phyloP scores from a whole-genome alignment of 2,888 invertebrate genomes.

The Lamellibrachia columna region DNA sequence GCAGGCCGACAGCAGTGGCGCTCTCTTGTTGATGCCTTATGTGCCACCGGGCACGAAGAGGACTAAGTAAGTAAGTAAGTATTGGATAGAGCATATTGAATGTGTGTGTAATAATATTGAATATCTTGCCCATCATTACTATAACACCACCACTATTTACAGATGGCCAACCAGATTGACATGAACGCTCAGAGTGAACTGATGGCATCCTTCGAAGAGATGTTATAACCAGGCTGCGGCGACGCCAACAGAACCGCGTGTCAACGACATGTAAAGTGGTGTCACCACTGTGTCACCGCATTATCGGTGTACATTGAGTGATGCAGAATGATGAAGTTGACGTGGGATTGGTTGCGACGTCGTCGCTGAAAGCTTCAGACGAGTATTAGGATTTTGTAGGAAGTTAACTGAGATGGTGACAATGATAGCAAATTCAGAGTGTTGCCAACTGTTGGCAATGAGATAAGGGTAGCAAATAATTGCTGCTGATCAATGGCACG shows the following conservation, averaged over 20 bases:
- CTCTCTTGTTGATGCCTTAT: no score
- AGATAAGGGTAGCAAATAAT: background rate
- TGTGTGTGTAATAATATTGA: no score
- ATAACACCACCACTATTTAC: slow-evolving; percentile 79
- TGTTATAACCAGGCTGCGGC: slow-evolving; percentile 47
- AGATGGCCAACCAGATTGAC: slow-evolving; percentile 87
- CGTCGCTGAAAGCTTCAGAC: slow-evolving; percentile 9
- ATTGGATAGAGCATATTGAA: no score
- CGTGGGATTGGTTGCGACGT: slow-evolving; percentile 9
- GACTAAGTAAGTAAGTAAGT: no score
- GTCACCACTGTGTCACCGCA: background rate
- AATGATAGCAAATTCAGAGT: background rate
- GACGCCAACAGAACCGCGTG: slow-evolving; percentile 12
- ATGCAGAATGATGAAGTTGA: background rate
- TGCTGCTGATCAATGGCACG: background rate
- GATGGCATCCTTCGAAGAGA: slow-evolving; percentile 97
- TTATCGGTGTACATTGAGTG: background rate
- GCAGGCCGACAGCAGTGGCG: no score
- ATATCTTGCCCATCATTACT: no score
- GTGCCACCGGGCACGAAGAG: no score
- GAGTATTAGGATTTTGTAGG: slow-evolving; percentile 13
- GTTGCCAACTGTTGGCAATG: background rate
- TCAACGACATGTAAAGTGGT: background rate
- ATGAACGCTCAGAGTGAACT: slow-evolving; percentile 99
- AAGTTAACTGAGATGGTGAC: background rate